Evolutionary conservation across 92 coral and sea anemone species (phyloP).

Genomic region (Micromussa lordhowensis): DNA sequence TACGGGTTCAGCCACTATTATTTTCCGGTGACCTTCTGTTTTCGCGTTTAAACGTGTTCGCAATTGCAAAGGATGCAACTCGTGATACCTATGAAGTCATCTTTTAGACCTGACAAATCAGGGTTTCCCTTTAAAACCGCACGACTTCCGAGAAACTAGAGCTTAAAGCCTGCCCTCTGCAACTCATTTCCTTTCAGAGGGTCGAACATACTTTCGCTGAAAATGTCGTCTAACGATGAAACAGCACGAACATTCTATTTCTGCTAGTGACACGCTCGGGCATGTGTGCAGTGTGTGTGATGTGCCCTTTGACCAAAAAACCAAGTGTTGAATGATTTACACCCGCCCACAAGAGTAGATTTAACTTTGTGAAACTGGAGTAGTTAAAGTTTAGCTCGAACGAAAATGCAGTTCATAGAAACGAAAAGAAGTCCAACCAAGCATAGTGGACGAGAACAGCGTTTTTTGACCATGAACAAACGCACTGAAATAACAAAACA

Average conservation of each 20-base stretch:
- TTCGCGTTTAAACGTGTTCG: constrained; percentile 30
- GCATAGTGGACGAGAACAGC: background rate
- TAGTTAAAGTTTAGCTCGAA: background rate
- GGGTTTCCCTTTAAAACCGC: background rate
- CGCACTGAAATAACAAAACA: background rate
- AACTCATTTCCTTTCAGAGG: background rate
- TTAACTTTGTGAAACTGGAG: background rate
- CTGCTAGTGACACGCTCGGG: constrained; percentile 5
- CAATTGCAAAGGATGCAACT: background rate
- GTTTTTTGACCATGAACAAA: background rate
- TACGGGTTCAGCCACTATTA: constrained; percentile 32
- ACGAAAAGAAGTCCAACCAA: background rate
- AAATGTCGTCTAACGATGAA: background rate
- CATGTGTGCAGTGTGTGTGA: background rate
- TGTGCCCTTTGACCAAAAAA: constrained; percentile 13
- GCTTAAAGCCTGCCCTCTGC: background rate
- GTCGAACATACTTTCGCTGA: background rate
- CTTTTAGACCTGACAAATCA: background rate
- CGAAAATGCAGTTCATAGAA: background rate
- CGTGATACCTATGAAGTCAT: background rate
- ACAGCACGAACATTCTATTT: background rate
- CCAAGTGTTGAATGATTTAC: constrained; percentile 10
- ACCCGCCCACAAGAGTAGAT: background rate
- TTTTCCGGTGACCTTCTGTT: constrained; percentile 16
- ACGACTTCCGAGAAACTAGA: constrained; percentile 7